Conservation (phyloP, 1,140 invertebrate genomes). For the Sinonovacula constricta region DNA sequence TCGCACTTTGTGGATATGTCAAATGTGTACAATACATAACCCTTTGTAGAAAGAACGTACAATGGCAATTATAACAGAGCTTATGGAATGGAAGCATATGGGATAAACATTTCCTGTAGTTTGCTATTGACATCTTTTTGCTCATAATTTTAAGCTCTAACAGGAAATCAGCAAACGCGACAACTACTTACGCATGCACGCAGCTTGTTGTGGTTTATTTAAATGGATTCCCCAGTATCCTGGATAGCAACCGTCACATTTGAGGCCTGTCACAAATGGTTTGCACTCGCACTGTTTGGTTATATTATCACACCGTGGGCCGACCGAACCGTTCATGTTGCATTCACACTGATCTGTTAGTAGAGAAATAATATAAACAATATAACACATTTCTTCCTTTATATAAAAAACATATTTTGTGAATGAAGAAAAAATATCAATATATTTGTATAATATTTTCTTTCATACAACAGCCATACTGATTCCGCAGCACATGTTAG, state of each 20-base stretch:
- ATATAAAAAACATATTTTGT: background rate
- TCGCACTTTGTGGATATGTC: too few relatives aligned
- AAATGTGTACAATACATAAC: too few relatives aligned
- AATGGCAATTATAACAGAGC: too few relatives aligned
- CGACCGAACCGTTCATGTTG: constrained; percentile 32
- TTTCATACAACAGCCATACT: too few relatives aligned
- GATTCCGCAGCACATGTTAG: too few relatives aligned
- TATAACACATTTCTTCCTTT: background rate
- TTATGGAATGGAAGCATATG: too few relatives aligned
- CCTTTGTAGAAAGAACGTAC: too few relatives aligned
- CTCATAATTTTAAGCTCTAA: too few relatives aligned
- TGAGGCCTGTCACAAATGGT: constrained; percentile 86
- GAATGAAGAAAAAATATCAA: background rate
- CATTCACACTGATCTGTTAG: constrained; percentile 47
- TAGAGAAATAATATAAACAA: background rate
- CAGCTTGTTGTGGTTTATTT: constrained; percentile 76
- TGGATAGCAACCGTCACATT: constrained; percentile 88
- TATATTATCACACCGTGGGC: constrained; percentile 84
- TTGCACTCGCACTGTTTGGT: constrained; percentile 91
- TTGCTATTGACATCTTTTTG: too few relatives aligned
- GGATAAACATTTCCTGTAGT: too few relatives aligned
- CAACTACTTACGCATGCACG: constrained; percentile 83
- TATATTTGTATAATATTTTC: background rate
- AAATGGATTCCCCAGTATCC: constrained; percentile 85
- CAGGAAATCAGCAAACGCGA: too few relatives aligned